Evolutionary conservation across 2,113 vertebrate genomes (phyloP).

Genomic region (Tretioscincus oriximinensis): DNA sequence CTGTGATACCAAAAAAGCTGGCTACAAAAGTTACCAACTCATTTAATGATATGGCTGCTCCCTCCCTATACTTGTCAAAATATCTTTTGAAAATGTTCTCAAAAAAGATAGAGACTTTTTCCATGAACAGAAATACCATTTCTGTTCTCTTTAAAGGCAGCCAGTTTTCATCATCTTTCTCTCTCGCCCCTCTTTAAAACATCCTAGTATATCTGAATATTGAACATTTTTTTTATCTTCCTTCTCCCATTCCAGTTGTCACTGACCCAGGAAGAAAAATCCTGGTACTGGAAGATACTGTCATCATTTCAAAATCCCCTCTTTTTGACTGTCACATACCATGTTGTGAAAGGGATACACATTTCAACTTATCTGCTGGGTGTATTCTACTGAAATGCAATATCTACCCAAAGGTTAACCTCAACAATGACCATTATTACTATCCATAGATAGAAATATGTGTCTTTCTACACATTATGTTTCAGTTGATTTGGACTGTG

Average conservation of each 20-base stretch:
- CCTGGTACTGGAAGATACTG: neutral
- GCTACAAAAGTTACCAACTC: slow-evolving; percentile 72
- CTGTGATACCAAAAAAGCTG: slow-evolving; percentile 69
- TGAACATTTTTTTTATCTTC: slow-evolving; percentile 18
- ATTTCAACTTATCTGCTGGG: neutral
- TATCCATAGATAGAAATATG: neutral
- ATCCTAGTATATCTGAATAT: slow-evolving; percentile 41
- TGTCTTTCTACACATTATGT: neutral
- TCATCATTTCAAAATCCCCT: slow-evolving; percentile 26
- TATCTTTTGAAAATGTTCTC: slow-evolving; percentile 67
- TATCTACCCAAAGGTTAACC: neutral
- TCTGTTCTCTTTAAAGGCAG: slow-evolving; percentile 56
- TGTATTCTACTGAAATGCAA: neutral
- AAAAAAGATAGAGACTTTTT: slow-evolving; percentile 46
- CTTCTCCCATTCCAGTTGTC: slow-evolving; percentile 33
- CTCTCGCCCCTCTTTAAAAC: neutral
- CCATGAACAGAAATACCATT: slow-evolving; percentile 43
- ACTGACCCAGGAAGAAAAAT: slow-evolving; percentile 39
- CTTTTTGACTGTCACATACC: slow-evolving; percentile 36
- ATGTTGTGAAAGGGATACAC: slow-evolving; percentile 36
- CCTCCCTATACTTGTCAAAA: slow-evolving; percentile 64
- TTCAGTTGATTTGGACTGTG: neutral
- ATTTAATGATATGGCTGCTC: slow-evolving; percentile 70
- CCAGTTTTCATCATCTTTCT: slow-evolving; percentile 34
- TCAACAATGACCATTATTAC: neutral